phyloP scores from a whole-genome alignment of 1,140 invertebrate species.

The Papilio glaucus region DNA sequence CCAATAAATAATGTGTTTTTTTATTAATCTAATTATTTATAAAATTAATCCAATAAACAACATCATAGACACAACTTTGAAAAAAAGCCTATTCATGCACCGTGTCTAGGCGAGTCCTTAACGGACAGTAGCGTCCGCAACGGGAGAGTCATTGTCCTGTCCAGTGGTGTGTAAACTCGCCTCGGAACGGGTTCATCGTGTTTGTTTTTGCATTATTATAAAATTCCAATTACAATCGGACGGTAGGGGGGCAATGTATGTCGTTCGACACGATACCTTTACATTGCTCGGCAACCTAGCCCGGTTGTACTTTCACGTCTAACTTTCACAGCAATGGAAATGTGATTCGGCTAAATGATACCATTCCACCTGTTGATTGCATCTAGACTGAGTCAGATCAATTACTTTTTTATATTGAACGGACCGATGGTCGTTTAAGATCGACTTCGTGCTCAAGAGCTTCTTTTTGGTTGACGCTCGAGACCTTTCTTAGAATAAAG shows the following conservation, averaged over 20 bases:
- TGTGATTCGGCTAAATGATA: constrained; percentile 8
- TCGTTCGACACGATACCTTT: constrained; percentile 30
- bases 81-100: constrained; percentile 19
- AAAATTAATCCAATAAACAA: not conserved
- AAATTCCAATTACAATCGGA: constrained; percentile 59
- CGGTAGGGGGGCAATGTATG: constrained; percentile 16
- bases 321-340: constrained; percentile 41
- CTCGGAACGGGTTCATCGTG: constrained; percentile 67
- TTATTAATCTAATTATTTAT: too few species aligned
- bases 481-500: constrained; percentile 47
- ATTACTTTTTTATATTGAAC: constrained; percentile 46
- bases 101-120: constrained; percentile 29
- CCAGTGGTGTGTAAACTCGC: constrained; percentile 64
- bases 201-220: constrained; percentile 79
- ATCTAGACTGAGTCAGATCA: constrained; percentile 44
- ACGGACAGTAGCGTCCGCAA: constrained; percentile 39
- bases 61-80: not conserved
- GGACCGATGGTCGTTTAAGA: constrained; percentile 34
- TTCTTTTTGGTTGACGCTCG: constrained; percentile 42
- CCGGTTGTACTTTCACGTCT: constrained; percentile 27
- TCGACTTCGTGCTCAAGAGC: constrained; percentile 36
- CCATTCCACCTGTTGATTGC: constrained; percentile 21
- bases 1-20: too few species aligned
- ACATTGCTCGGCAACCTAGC: constrained; percentile 42
- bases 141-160: constrained; percentile 70